phyloP scores from a whole-genome alignment of 1,140 invertebrate genomes.

The Drosophila kikkawai region DNA sequence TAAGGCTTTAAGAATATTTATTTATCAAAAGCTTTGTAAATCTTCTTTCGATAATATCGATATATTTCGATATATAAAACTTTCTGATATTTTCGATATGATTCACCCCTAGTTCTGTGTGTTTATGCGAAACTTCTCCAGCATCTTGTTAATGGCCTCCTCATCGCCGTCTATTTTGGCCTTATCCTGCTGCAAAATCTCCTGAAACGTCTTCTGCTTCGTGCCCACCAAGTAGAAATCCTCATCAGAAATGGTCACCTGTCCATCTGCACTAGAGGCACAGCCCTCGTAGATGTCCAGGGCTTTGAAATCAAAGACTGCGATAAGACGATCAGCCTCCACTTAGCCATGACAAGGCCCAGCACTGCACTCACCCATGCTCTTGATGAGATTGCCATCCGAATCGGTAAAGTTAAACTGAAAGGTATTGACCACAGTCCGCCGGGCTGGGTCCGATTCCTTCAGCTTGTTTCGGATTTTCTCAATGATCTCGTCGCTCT shows the following conservation, averaged over 20 bases:
- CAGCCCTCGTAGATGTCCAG: slow-evolving; percentile 79
- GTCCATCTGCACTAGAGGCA: slow-evolving; percentile 57
- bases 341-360: slow-evolving; percentile 1
- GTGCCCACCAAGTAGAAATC: slow-evolving; percentile 79
- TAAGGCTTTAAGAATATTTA: too few relatives aligned
- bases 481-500: slow-evolving; percentile 80
- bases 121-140: slow-evolving; percentile 78
- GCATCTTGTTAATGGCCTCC: slow-evolving; percentile 75
- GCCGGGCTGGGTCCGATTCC: slow-evolving; percentile 74
- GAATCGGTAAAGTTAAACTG: slow-evolving; percentile 81
- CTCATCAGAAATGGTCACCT: slow-evolving; percentile 75
- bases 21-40: background rate
- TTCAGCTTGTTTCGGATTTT: slow-evolving; percentile 80
- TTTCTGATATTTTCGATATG: background rate
- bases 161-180: slow-evolving; percentile 72
- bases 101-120: slow-evolving; percentile 40
- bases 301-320: slow-evolving; percentile 84
- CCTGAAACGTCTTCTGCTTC: slow-evolving; percentile 72
- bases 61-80: background rate
- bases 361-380: slow-evolving; percentile 73
- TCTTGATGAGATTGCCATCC: slow-evolving; percentile 79
- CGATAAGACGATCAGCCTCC: slow-evolving; percentile 51
- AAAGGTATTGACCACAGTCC: slow-evolving; percentile 77
- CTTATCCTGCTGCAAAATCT: slow-evolving; percentile 65
- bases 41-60: background rate